Percentiles rank a stretch among this genome's conserved stretches.
Evolutionary conservation across 2,113 vertebrate genomes (phyloP).

Genomic region (Sceloporus tristichus): DNA sequence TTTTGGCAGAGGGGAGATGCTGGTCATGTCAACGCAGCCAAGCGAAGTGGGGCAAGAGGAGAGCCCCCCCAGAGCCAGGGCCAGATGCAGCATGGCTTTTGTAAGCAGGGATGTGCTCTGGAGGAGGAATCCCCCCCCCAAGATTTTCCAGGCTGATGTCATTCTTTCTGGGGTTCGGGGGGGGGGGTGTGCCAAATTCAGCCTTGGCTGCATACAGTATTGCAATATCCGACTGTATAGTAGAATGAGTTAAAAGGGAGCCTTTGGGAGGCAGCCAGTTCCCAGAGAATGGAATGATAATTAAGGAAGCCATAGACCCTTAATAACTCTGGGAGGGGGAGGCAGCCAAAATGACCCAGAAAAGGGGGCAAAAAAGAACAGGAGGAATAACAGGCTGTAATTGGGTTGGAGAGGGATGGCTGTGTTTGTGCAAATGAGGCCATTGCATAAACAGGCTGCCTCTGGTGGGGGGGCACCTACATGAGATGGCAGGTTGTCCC

Average conservation of each 20-base stretch:
- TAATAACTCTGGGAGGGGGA: constrained; percentile 22
- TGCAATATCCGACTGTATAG: constrained; percentile 51
- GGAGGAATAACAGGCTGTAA: neutral
- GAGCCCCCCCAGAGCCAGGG: too few relatives aligned
- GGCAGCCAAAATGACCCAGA: neutral
- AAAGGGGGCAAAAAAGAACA: neutral
- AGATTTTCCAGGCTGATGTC: constrained; percentile 20
- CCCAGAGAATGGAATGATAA: constrained; percentile 62
- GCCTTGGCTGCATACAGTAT: constrained; percentile 29
- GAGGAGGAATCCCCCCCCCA: neutral
- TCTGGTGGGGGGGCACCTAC: neutral
- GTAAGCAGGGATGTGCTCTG: neutral
- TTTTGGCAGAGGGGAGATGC: neutral
- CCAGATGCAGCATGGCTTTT: too few relatives aligned
- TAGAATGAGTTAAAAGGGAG: constrained; percentile 59
- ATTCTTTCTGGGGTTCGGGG: constrained; percentile 4
- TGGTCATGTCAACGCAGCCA: too few relatives aligned
- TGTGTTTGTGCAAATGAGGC: neutral
- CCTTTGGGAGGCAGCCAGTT: constrained; percentile 54
- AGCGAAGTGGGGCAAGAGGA: too few relatives aligned
- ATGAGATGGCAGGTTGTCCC: too few relatives aligned
- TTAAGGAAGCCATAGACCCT: constrained; percentile 57
- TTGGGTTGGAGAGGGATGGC: neutral
- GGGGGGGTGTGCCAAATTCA: neutral
- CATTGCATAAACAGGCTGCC: neutral